phyloP scores from a whole-genome alignment of 1,140 invertebrate species.

The Lepidurus arcticus region DNA sequence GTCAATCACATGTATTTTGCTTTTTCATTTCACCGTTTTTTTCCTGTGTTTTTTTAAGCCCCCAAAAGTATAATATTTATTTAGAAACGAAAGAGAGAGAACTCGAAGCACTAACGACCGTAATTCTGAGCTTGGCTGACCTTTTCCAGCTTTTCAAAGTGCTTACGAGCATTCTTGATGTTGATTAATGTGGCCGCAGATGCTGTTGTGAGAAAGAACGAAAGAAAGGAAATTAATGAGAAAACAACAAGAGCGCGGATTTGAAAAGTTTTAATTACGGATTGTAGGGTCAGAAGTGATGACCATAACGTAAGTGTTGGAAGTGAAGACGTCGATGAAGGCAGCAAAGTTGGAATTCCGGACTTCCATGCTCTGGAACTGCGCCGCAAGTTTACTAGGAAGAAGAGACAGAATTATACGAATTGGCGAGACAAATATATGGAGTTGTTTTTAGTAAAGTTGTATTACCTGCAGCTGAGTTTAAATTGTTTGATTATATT shows the following conservation, averaged over 20 bases:
- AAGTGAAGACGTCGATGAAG: constrained; percentile 97
- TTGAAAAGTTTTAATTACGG: constrained; percentile 52
- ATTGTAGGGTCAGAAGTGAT: constrained; percentile 93
- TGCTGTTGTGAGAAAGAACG: constrained; percentile 51
- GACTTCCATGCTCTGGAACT: constrained; percentile 98
- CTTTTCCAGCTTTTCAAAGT: constrained; percentile 94
- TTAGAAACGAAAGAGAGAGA: background rate
- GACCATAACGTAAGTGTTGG: constrained; percentile 99
- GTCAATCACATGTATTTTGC: background rate
- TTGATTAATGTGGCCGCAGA: constrained; percentile 95
- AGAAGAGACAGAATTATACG: constrained; percentile 44
- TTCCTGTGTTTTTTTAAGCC: background rate
- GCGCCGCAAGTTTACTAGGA: constrained; percentile 87
- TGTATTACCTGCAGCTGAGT: constrained; percentile 70
- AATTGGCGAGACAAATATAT: background rate
- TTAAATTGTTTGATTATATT: constrained; percentile 99
- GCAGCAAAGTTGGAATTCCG: constrained; percentile 93
- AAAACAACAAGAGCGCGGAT: background rate
- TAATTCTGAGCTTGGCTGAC: constrained; percentile 42
- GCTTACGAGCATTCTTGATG: constrained; percentile 93
- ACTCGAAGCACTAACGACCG: background rate
- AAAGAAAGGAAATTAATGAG: background rate
- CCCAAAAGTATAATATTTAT: background rate
- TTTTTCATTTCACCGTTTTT: background rate
- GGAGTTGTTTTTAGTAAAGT: background rate